phyloP scores from a whole-genome alignment of 2,888 invertebrate species.

The Corythucha ciliata region DNA sequence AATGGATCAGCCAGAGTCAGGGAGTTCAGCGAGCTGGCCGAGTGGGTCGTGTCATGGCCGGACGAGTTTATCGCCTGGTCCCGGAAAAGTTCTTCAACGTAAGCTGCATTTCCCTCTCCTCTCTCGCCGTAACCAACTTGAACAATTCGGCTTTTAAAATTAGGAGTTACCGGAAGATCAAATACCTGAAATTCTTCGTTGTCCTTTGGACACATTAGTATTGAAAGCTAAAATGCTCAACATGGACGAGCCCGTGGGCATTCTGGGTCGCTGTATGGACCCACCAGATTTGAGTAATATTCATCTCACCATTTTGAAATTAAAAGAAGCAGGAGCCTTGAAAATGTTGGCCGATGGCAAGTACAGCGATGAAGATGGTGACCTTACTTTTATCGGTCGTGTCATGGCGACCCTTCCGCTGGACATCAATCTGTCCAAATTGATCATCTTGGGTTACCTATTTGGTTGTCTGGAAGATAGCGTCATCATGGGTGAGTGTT shows the following conservation, averaged over 20 bases:
- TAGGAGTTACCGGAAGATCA: constrained; percentile 22
- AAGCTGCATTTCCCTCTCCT: constrained; percentile 31
- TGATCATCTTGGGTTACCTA: constrained; percentile 77
- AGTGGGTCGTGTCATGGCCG: constrained; percentile 77
- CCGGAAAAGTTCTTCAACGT: constrained; percentile 55
- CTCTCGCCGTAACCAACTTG: neutral
- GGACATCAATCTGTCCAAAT: constrained; percentile 68
- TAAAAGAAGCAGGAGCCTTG: constrained; percentile 59
- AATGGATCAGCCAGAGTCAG: constrained; percentile 84
- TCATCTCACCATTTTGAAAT: constrained; percentile 64
- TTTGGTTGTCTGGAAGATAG: constrained; percentile 76
- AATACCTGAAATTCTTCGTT: constrained; percentile 65
- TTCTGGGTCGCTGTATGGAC: constrained; percentile 74
- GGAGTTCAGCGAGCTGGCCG: constrained; percentile 85
- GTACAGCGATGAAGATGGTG: constrained; percentile 60
- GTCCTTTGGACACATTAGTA: constrained; percentile 71
- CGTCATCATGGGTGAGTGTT: constrained; percentile 61
- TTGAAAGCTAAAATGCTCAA: constrained; percentile 72
- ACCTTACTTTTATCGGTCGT: constrained; percentile 74
- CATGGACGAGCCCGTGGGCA: constrained; percentile 67
- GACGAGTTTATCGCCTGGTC: constrained; percentile 75
- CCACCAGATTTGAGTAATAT: constrained; percentile 79
- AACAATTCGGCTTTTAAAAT: neutral
- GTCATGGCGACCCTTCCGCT: constrained; percentile 76
- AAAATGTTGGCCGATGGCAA: constrained; percentile 41